Evolutionary conservation across 1,140 invertebrate species (phyloP).

Genomic region (Ceratina calcarata): DNA sequence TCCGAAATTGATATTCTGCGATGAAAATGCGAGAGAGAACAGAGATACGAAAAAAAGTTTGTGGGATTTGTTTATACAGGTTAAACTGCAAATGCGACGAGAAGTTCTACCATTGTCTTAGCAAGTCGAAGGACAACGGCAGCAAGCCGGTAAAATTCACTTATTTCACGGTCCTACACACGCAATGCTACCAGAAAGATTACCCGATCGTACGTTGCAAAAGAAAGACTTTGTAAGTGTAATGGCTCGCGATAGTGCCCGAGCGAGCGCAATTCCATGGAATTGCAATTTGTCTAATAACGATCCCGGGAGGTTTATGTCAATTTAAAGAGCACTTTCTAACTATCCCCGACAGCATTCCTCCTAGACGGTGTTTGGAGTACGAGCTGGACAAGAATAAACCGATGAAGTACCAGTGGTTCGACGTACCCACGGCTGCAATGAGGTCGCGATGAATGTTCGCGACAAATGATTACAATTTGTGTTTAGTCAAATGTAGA

Average conservation of each 20-base stretch:
- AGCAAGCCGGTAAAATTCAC: conserved; percentile 83
- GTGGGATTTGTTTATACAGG: conserved; percentile 52
- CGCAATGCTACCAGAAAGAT: conserved; percentile 85
- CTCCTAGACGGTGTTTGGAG: conserved; percentile 77
- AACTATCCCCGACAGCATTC: conserved; percentile 56
- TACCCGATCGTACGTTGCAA: conserved; percentile 84
- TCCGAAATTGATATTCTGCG: no score
- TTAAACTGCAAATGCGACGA: conserved; percentile 86
- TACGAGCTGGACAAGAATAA: conserved; percentile 80
- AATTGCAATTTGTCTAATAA: neutral
- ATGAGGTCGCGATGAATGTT: conserved; percentile 22
- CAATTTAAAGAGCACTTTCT: conserved; percentile 41
- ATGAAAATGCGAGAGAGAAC: neutral
- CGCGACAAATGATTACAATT: neutral
- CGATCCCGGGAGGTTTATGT: neutral
- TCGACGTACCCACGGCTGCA: conserved; percentile 80
- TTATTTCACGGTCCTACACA: conserved; percentile 85
- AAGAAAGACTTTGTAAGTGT: conserved; percentile 67
- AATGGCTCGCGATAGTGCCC: neutral
- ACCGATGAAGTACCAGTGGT: conserved; percentile 82
- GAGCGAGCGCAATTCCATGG: neutral
- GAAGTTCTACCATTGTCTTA: conserved; percentile 85
- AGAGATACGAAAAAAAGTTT: neutral
- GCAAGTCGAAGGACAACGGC: conserved; percentile 76
- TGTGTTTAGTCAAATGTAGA: conserved; percentile 7